Percentiles rank a stretch among this genome's conserved stretches.
phyloP scores from a whole-genome alignment of 2,113 vertebrate species.

The Sphaerodactylus townsendi region DNA sequence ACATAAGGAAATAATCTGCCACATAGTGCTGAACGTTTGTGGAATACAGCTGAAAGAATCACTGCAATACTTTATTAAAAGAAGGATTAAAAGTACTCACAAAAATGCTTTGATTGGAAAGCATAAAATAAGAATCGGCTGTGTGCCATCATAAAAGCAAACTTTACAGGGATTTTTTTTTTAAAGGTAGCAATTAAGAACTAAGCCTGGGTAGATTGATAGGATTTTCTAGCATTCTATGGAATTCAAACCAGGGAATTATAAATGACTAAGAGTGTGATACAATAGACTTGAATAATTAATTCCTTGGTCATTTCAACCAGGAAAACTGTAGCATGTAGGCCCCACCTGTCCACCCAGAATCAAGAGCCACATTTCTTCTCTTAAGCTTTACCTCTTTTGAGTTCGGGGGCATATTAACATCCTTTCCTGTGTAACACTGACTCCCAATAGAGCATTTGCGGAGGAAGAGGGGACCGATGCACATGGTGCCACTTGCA shows the following conservation, averaged over 20 bases:
- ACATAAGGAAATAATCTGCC: background rate
- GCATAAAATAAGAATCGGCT: background rate
- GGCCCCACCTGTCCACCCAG: background rate
- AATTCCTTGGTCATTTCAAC: background rate
- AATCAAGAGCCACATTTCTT: background rate
- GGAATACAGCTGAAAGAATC: background rate
- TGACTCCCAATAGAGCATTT: too few relatives aligned
- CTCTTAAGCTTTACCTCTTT: background rate
- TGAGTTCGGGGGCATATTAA: background rate
- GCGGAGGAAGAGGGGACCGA: too few relatives aligned
- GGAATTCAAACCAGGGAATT: background rate
- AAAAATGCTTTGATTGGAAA: background rate
- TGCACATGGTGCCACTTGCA: too few relatives aligned
- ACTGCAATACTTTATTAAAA: background rate
- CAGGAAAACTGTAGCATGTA: background rate
- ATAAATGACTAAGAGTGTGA: background rate
- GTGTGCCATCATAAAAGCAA: background rate
- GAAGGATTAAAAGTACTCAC: background rate
- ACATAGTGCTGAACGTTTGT: background rate
- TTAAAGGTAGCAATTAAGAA: background rate
- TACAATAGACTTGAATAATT: background rate
- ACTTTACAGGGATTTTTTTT: background rate
- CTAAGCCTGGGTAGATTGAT: background rate
- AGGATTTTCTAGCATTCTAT: background rate
- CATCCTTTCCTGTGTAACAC: background rate